Percentiles rank a stretch among this genome's conserved stretches.
Evolutionary conservation across 1,140 invertebrate genomes (phyloP).

Genomic region (Cydia fagiglandana): DNA sequence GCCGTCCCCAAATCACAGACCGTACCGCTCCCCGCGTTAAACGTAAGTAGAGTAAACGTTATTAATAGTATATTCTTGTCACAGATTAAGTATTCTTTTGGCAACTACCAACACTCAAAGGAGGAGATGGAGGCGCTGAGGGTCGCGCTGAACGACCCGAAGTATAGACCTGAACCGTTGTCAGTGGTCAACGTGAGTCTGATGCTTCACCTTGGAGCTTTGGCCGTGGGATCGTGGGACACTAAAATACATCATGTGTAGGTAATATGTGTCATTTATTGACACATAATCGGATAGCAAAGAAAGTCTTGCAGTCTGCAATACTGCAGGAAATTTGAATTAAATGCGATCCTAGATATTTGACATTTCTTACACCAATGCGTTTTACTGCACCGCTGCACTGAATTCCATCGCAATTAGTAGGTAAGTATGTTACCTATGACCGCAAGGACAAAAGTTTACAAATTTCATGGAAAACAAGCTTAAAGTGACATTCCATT

Average conservation of each 20-base stretch:
- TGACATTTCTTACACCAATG: too few relatives aligned
- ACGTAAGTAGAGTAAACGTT: conserved; percentile 80
- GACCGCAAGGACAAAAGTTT: too few relatives aligned
- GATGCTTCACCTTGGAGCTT: conserved; percentile 36
- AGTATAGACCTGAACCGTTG: conserved; percentile 81
- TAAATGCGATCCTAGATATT: too few relatives aligned
- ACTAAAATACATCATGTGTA: background rate
- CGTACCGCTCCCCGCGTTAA: conserved; percentile 84
- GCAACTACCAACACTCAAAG: conserved; percentile 80
- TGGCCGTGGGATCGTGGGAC: background rate
- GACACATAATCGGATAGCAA: too few relatives aligned
- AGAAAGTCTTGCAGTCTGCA: too few relatives aligned
- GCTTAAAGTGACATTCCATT: too few relatives aligned
- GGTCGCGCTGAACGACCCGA: conserved; percentile 80
- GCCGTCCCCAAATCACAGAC: conserved; percentile 78
- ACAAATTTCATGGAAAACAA: too few relatives aligned
- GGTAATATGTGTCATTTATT: too few relatives aligned
- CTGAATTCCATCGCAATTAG: too few relatives aligned
- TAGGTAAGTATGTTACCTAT: too few relatives aligned
- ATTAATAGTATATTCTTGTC: conserved; percentile 47
- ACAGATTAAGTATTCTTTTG: conserved; percentile 83
- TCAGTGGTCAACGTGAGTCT: conserved; percentile 83
- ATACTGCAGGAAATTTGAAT: too few relatives aligned
- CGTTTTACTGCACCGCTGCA: too few relatives aligned
- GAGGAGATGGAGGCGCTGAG: conserved; percentile 77